phyloP scores from a whole-genome alignment of 2,113 vertebrate genomes.

The Himantopus leucocephalus region DNA sequence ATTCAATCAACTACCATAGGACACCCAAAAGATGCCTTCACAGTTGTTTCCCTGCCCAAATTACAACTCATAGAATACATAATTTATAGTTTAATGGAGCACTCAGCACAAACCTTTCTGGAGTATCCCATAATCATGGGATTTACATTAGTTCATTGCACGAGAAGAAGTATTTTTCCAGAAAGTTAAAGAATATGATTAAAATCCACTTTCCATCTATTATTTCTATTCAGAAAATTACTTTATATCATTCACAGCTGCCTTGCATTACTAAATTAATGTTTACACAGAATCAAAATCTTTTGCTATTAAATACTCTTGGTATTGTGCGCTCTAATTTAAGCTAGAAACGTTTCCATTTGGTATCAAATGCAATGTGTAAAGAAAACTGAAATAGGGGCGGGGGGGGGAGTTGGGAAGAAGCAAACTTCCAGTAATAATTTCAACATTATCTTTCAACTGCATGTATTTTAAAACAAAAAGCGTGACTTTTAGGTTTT shows the following conservation, averaged over 20 bases:
- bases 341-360: background rate
- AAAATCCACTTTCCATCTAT: constrained; percentile 1
- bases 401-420: fast-evolving
- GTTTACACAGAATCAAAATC: background rate
- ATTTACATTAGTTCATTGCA: background rate
- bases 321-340: background rate
- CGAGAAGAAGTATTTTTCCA: background rate
- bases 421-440: background rate
- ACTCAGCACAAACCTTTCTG: background rate
- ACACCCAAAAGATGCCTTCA: background rate
- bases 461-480: background rate
- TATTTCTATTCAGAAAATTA: background rate
- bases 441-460: background rate
- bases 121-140: background rate
- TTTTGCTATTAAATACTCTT: background rate
- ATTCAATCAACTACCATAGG: background rate
- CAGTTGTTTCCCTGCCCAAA: background rate
- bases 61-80: background rate
- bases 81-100: background rate
- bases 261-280: constrained; percentile 20
- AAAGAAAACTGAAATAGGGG: background rate
- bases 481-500: background rate
- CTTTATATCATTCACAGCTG: background rate
- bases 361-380: background rate
- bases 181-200: background rate